phyloP scores from a whole-genome alignment of 2,113 vertebrate genomes.

The Probosciger aterrimus region DNA sequence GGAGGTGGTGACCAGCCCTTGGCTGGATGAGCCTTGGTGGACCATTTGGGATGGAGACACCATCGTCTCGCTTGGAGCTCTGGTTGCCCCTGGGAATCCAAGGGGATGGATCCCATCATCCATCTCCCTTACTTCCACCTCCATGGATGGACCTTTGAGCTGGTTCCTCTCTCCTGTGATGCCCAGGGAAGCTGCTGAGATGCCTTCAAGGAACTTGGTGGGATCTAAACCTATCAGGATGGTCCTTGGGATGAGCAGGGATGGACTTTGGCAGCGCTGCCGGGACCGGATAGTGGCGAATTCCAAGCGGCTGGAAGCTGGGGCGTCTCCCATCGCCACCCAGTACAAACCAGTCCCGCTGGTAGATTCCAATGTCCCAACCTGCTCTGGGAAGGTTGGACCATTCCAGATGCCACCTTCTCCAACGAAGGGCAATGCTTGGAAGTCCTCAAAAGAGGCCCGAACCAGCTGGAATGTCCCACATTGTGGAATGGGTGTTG shows the following conservation, averaged over 20 bases:
- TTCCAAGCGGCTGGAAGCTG: neutral
- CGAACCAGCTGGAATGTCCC: neutral
- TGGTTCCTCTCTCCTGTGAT: neutral
- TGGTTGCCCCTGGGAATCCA: neutral
- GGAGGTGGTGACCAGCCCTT: neutral
- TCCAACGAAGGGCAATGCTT: neutral
- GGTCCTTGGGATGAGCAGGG: neutral
- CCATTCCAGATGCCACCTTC: neutral
- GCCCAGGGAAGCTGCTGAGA: neutral
- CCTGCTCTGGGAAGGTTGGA: neutral
- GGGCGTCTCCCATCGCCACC: neutral
- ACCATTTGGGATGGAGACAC: neutral
- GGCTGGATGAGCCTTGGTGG: neutral
- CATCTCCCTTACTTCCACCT: rapidly evolving
- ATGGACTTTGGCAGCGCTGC: neutral
- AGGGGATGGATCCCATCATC: neutral
- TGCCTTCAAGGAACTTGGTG: neutral
- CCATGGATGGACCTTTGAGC: rapidly evolving
- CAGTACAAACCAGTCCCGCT: neutral
- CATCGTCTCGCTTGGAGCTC: neutral
- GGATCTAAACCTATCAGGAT: neutral
- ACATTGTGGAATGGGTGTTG: rapidly evolving
- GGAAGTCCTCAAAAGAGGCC: neutral
- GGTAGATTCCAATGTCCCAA: neutral
- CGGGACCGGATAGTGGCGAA: neutral